Conservation (phyloP, 1,140 invertebrate species). For the Drosophila albomicans region DNA sequence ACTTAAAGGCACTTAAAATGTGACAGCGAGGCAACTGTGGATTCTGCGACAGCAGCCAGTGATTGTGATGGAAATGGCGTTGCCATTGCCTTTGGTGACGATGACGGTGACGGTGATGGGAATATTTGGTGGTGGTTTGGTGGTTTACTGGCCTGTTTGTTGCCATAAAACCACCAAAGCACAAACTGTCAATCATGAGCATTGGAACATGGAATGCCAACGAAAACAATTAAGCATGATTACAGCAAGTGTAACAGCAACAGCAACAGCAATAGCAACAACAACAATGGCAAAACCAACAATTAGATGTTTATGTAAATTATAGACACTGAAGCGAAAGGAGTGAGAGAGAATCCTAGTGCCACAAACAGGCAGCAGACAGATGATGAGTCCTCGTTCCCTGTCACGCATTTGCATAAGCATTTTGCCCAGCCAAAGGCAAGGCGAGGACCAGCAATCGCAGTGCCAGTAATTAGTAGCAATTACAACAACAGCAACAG, state of each 20-base stretch:
- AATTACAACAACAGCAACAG: constrained; percentile 62
- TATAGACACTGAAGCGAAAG: constrained; percentile 58
- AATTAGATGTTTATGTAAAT: constrained; percentile 83
- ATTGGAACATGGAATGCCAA: constrained; percentile 73
- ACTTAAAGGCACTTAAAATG: constrained; percentile 70
- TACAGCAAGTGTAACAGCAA: constrained; percentile 61
- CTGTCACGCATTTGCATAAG: constrained; percentile 68
- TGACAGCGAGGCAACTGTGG: constrained; percentile 5
- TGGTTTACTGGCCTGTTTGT: constrained; percentile 53
- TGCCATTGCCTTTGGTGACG: neutral
- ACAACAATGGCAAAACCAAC: constrained; percentile 63
- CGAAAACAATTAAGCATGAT: constrained; percentile 81
- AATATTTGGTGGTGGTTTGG: constrained; percentile 39
- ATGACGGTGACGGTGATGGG: constrained; percentile 42
- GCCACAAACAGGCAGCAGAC: constrained; percentile 38
- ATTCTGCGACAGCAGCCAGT: constrained; percentile 2
- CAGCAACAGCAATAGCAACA: constrained; percentile 19
- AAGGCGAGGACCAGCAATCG: constrained; percentile 48
- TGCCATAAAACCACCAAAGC: constrained; percentile 67
- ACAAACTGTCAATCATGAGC: constrained; percentile 81
- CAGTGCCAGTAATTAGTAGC: constrained; percentile 71
- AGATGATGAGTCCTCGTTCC: constrained; percentile 29
- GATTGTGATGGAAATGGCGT: constrained; percentile 1
- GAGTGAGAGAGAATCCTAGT: constrained; percentile 27
- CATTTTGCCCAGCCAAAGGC: constrained; percentile 30